These are phyloP conservation scores for Galeruca laticollis DNA, from an alignment of 2,888 invertebrate species.

Conservation along the genomic window DNA sequence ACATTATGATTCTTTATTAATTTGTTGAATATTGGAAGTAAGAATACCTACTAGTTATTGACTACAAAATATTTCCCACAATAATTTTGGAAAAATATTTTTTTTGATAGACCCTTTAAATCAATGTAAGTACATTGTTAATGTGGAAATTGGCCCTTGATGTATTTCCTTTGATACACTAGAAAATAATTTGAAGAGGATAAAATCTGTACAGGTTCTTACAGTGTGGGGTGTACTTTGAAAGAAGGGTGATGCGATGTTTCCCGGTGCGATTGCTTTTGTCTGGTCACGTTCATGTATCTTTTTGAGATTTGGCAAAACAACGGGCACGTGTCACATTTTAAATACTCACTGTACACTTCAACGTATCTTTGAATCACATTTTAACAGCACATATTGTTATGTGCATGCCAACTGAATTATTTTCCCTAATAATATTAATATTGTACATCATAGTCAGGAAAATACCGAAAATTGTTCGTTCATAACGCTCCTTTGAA, in stretches of 20 bases:
- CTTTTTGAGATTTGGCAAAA: slow-evolving; percentile 47
- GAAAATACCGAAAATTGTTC: too few species aligned
- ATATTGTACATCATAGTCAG: too few species aligned
- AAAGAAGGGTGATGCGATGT: slow-evolving; percentile 45
- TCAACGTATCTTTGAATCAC: slow-evolving; percentile 39
- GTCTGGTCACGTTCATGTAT: slow-evolving; percentile 54
- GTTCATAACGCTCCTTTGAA: too few species aligned
- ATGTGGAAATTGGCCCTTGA: slow-evolving; percentile 2
- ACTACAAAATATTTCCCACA: too few species aligned
- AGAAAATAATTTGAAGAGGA: slow-evolving; percentile 19
- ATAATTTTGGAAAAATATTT: too few species aligned
- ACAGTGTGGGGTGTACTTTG: slow-evolving; percentile 39
- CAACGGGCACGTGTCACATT: slow-evolving; percentile 62
- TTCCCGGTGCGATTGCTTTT: slow-evolving; percentile 54
- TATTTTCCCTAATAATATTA: too few species aligned
- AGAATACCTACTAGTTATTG: too few species aligned
- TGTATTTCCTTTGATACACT: slow-evolving; percentile 15
- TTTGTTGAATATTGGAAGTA: too few species aligned
- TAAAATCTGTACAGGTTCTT: slow-evolving; percentile 26
- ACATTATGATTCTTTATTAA: too few species aligned
- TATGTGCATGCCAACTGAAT: not conserved
- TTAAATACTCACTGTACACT: slow-evolving; percentile 63
- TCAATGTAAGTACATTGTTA: not conserved
- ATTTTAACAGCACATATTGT: not conserved
- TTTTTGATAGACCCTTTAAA: not conserved